phyloP scores from a whole-genome alignment of 2,888 invertebrate species.

The Eumacrocentrus americanus region DNA sequence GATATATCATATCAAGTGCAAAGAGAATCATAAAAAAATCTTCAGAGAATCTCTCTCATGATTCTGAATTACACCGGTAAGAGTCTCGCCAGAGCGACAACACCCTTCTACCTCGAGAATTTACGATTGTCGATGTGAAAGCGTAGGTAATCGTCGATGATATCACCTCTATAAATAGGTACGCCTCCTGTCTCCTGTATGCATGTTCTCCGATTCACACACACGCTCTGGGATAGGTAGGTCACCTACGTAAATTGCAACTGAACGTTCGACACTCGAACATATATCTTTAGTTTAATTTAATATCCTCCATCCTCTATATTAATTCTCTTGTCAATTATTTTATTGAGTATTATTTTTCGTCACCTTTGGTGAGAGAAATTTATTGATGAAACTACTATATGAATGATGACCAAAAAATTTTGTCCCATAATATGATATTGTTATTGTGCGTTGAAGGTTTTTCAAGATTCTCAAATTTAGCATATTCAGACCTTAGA shows the following conservation, averaged over 20 bases:
- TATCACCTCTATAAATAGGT: conserved; percentile 60
- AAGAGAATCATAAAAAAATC: no score
- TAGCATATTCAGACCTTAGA: no score
- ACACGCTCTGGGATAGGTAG: conserved; percentile 8
- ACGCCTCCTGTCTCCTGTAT: conserved; percentile 51
- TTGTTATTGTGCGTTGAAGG: no score
- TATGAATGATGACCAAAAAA: no score
- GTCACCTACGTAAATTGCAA: conserved; percentile 26
- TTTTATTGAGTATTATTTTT: neutral
- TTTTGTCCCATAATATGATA: no score
- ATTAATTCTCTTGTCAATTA: neutral
- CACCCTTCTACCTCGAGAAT: conserved; percentile 41
- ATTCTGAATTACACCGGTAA: no score
- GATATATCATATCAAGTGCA: no score
- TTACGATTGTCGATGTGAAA: conserved; percentile 58
- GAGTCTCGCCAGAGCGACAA: conserved; percentile 1
- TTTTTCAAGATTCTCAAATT: no score
- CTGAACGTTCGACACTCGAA: neutral
- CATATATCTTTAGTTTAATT: neutral
- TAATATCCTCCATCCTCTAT: neutral
- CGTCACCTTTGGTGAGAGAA: no score
- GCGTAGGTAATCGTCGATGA: conserved; percentile 60
- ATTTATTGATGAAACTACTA: no score
- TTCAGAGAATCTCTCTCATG: no score
- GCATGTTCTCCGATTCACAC: conserved; percentile 38